Base-by-base conservation (phyloP, 2,888 invertebrate species). In the Ernsta delagoae region DNA sequence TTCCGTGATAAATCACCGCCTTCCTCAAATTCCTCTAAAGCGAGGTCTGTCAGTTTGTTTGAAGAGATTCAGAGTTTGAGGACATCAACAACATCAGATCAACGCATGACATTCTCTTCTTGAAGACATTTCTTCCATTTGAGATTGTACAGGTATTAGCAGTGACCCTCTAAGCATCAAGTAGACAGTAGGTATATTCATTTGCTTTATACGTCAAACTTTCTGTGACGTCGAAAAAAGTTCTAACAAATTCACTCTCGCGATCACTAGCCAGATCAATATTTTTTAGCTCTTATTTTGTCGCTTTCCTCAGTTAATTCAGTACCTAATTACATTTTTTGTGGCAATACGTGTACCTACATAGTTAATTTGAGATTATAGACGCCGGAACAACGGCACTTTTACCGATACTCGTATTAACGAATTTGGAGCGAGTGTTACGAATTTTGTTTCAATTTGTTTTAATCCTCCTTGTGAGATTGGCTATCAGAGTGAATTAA, bases 381-480 rank as follows among this genome's bases (percentile, higher is more conserved):
- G 68, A 34, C 45, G 50, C 31, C 61, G 34, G 45, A 50, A 68
- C 61, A 68, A 62, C 67, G 67, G 61, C 45, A 67, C 68, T 68
- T 68, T 68, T 68, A 62, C 68, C 62, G 68, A 62, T 62, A 61
- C 60, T 54, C 60, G 39, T 54, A 61, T 56, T 56, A 57, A 45
- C 24, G 60, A 60, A 60, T 60, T 60, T 59, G 45, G 60, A 54
- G 60, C 59, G 63, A 60, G 41, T 66, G 59, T 53, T 53, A 59
- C 66, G 54, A 66, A 60, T 54, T 59, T 59, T 66, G 50, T 60
- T 66, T 68, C 61, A 68, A 68, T 68, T 68, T 68, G 62, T 68
- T 62, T 57, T 68, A 62, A 68, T 62, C 68, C 57, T 62, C 57
- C 62, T 57, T 56, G 62, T 48, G 62, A 67, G 66, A 71, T 68